Base-by-base conservation (phyloP, 2,888 invertebrate species). In the Nomada ferruginata region DNA sequence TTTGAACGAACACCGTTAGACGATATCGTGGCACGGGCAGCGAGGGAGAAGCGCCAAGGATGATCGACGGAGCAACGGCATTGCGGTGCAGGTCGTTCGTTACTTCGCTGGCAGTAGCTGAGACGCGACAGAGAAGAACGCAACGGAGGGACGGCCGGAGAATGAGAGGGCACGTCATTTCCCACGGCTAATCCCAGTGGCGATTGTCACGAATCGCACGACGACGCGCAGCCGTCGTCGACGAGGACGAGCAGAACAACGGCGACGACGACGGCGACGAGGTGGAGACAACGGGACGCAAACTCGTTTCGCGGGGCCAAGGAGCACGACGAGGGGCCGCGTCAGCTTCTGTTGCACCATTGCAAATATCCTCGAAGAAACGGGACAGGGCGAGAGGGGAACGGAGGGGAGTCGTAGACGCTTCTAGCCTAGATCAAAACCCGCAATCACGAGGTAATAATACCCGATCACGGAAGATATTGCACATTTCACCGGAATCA, bases 381-480 rank as follows among this genome's bases (percentile, higher is more conserved):
- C 26, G 66, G 50, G 50, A n/a, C n/a, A 2, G 15, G 20, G 29
- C 10, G 42, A 44, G 47, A 18, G 42, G 42, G 47, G 7, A 18
- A 1, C 13, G 20, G 20, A 11, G 44, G 47, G n/a, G 50, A 47
- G 53, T 68, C 50, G 60, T 77, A 79, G 88, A 85, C 86, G 85
- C 80, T 82, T 90, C 91, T 91, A 91, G 90, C 91, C 91, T 91
- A 91, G 91, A 91, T 91, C 91, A 88, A 85, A 89, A 90, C 91
- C 91, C 86, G 89, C 89, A 91, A 91, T 91, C 91, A 91, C 87
- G 87, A 53, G 72, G 91, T 93, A 93, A 93, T 93, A 93, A 93
- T 92, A 91, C 92, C 91, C 89, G 91, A 93, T 93, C 93, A 93
- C 93, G 93, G 85, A 92, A 93, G 93, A 93, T 92, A 93, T 92